Base-by-base conservation (phyloP, 2,113 vertebrate species). In the Euleptes europaea region DNA sequence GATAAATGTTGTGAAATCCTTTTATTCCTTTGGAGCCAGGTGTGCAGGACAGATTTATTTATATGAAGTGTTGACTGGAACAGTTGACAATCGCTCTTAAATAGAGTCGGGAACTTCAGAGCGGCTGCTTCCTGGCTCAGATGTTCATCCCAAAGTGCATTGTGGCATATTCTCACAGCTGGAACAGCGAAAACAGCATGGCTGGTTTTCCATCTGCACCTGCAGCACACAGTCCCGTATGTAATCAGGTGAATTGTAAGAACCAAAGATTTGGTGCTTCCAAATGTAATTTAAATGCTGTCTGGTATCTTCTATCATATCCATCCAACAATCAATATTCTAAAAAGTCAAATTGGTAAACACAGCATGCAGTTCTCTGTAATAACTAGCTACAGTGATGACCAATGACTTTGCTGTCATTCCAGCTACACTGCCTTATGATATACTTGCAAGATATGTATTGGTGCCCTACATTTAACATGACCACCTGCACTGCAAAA, bases 291-390 rank as follows among this genome's bases (percentile, higher is more conserved):
- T 51, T 71, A 14, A 0, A 49, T 26, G 47, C 4, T 14, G 0
- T 38, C 69, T 12, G 0, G 0, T 2, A 0, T 0, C 0, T 2
- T 2, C 6, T 11, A 33, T 54, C 0, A 0, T 10, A n/a, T 70
- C 75, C 2, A 28, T 15, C 19, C 2, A 47, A 9, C 74, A 73
- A 76, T 88, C 42, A 60, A 78, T 33, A 54, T 40, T n/a, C 0
- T 13, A 65, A 1, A 0, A 77, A 47, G 35, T 77, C 15, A 54
- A 31, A 5, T 75, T 74, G 75, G 31, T 40, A 4, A 4, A 5
- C 6, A 51, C 6, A 67, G 28, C 13, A 38, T 1, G 15, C 86
- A 23, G 65, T 71, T 12, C 79, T 71, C 10, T 10, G 19, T 38
- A 9, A 21, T 1, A 33, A n/a, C 35, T 83, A 35, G 14, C 47